These are phyloP conservation scores for Hyles euphorbiae DNA, from an alignment of 1,140 invertebrate genomes.

Conservation along the genomic window DNA sequence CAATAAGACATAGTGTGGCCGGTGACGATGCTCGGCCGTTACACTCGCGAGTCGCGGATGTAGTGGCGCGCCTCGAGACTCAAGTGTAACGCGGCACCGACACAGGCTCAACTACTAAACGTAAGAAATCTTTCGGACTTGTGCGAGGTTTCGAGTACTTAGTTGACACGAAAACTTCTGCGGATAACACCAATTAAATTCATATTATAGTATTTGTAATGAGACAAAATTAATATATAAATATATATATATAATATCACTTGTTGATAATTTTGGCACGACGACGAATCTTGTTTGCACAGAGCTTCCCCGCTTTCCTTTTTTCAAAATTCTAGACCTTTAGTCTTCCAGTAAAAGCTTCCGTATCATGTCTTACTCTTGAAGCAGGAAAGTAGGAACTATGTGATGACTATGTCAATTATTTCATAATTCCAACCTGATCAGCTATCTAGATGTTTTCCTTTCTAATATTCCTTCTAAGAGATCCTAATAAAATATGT, in stretches of 20 bases:
- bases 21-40: conserved; percentile 2
- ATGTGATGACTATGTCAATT: conserved; percentile 75
- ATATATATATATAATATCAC: conserved; percentile 15
- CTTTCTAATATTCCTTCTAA: conserved; percentile 26
- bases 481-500: conserved; percentile 36
- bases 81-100: too few relatives aligned
- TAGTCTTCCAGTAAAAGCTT: conserved; percentile 53
- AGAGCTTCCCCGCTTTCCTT: conserved; percentile 31
- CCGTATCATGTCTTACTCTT: conserved; percentile 50
- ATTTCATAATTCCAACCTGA: conserved; percentile 60
- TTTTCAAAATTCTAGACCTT: conserved; percentile 20
- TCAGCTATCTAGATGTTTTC: conserved; percentile 38
- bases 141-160: conserved; percentile 2
- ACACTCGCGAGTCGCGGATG: too few relatives aligned
- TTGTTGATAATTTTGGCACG: conserved; percentile 50
- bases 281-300: conserved; percentile 44
- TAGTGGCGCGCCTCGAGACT: neutral
- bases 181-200: conserved; percentile 65
- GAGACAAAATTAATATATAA: conserved; percentile 24
- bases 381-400: conserved; percentile 62
- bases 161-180: conserved; percentile 29
- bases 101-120: too few relatives aligned
- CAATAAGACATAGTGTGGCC: conserved; percentile 13
- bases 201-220: conserved; percentile 49
- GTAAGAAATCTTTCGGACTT: conserved; percentile 4